Evolutionary conservation across 2,888 invertebrate species (phyloP), one percentile per base, ranked within the genome.

Genomic region (Eustalomyia histrio): DNA sequence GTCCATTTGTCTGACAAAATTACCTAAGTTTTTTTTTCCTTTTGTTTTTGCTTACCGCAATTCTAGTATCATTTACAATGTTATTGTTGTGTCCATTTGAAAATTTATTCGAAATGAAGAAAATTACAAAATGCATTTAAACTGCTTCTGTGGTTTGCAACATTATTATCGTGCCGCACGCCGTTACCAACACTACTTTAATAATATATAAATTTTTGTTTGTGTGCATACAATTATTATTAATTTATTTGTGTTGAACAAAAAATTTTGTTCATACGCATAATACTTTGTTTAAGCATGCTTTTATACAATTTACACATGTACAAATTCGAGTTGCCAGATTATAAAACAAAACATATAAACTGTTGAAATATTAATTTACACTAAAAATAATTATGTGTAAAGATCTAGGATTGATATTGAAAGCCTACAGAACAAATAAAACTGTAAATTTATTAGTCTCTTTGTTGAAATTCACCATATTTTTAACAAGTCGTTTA

Each of bases 131-230:
- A 47, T 73, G 35, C 10, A 60, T 57, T 73, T 47, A 73, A 74
- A 67, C 58, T 74, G 58, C 35, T 65, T 50, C 60, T 74, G 74
- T 29, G 74, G 74, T 74, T 74, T 74, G n/a, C n/a, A 55, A 10
- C 39, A 57, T 64, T 50, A 63, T 55, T 6, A 60, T 57, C 16
- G n/a, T 57, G 57, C 16, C 12, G 9, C 12, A 12, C 39, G 39
- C 39, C 39, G 39, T 12, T 12, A 39, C 10, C 39, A 12, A 39
- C 39, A n/a, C n/a, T n/a, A n/a, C n/a, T n/a, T 9, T 35, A 5
- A 7, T 39, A 39, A 12, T 12, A 14, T 39, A 14, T 3, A 39
- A 39, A 1, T 39, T 39, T 39, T 39, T 39, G 9, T 9, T 12
- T 39, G 39, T 39, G 7, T 39, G 39, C 14, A 9, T 43, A 52